Conservation (phyloP, 2,888 invertebrate genomes). For the Metacarcinus magister region DNA sequence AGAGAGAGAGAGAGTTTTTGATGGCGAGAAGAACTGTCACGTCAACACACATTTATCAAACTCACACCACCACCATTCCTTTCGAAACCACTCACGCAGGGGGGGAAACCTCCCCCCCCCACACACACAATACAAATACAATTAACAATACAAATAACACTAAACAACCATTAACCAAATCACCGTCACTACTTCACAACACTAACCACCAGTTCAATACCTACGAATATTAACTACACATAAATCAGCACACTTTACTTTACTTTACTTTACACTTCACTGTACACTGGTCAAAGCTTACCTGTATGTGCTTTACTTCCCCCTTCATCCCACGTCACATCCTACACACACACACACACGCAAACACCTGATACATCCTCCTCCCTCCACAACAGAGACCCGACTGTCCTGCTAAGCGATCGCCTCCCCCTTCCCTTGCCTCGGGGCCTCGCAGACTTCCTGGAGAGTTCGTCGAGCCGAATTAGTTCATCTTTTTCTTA, state of each 20-base stretch:
- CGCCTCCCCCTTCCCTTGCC: conserved; percentile 6
- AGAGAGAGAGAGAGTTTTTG: no score
- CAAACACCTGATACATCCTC: conserved; percentile 1
- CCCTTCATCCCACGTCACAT: background rate
- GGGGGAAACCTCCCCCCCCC: no score
- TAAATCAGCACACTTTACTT: no score
- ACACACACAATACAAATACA: no score
- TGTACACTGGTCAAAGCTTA: background rate
- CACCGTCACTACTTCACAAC: background rate
- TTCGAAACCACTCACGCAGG: no score
- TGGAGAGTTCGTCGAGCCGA: conserved; percentile 11
- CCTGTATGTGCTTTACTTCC: background rate
- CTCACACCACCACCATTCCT: no score
- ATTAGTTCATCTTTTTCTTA: background rate
- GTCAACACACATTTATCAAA: no score
- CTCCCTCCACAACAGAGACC: background rate
- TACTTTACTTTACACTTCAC: background rate
- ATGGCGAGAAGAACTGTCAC: no score
- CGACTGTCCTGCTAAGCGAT: background rate
- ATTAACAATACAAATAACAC: background rate
- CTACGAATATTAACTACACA: no score
- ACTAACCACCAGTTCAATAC: no score
- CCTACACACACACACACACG: background rate
- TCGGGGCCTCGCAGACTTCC: conserved; percentile 17
- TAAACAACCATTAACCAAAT: background rate